Base-by-base conservation (phyloP, 1,140 invertebrate genomes). In the Drosophila nebulosa region DNA sequence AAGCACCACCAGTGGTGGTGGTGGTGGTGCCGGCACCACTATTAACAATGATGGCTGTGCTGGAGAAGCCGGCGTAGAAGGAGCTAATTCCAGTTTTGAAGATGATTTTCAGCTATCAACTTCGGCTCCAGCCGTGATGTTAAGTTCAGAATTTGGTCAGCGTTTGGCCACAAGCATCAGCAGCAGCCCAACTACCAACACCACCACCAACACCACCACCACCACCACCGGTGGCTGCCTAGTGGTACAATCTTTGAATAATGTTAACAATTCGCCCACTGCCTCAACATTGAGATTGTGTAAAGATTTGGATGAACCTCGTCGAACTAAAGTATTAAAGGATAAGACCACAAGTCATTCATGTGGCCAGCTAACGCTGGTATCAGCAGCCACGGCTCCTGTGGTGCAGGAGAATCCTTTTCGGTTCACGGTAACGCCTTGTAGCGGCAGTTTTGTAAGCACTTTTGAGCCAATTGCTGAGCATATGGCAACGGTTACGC, bases 101-200 rank as follows among this genome's bases (percentile, higher is more conserved):
- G 78, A 90, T 36, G 74, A 90, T 18, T 90, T 79, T 46, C 86
- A 90, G 64, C 24, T 85, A 9, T 83, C 86, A 12, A 78, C 64
- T 32, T 91, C 90, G 16, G 90, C 90, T 4, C 90, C 90, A 3
- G 90, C 90, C 10, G 67, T 74, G n/a, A 65, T 90, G 4, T 58
- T 90, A n/a, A 90, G 58, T 56, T 30, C 53, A 7, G 53, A 72
- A n/a, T 89, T 90, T 39, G 62, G 53, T 5, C 76, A 67, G 14
- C 52, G 51, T 2, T 18, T 42, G 16, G 14, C 39, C 39, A 3
- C 5, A 0, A 42, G 6, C 6, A 16, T n/a, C 36, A 39, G n/a
- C n/a, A 30, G 27, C 27, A n/a, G n/a, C n/a, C n/a, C 24, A 24
- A 4, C 24, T n/a, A 24, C 24, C 24, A 1, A 1, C 32, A 35